These are phyloP conservation scores for Folsomia manolachei DNA, from an alignment of 2,888 invertebrate species.

Conservation along the genomic window DNA sequence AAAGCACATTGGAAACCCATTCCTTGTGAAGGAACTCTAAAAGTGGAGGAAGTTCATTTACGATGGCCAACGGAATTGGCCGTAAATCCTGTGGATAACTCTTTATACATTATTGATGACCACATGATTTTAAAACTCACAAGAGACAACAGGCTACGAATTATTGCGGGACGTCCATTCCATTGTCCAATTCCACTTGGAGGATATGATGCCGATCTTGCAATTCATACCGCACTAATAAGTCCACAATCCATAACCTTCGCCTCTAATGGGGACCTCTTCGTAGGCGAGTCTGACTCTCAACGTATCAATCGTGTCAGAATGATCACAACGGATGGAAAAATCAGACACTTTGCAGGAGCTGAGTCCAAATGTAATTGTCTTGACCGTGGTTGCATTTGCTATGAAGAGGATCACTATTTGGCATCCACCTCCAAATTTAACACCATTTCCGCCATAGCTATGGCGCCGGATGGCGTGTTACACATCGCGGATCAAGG, in stretches of 20 bases:
- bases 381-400: slow-evolving; percentile 83
- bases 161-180: slow-evolving; percentile 87
- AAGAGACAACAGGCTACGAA: slow-evolving; percentile 83
- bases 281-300: slow-evolving; percentile 92
- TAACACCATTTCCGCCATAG: slow-evolving; percentile 86
- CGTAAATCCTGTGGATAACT: slow-evolving; percentile 90
- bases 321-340: slow-evolving; percentile 88
- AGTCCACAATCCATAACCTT: slow-evolving; percentile 94
- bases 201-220: slow-evolving; percentile 78
- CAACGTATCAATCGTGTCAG: slow-evolving; percentile 88
- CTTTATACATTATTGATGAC: slow-evolving; percentile 92
- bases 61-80: slow-evolving; percentile 95
- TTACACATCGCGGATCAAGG: slow-evolving; percentile 90
- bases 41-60: slow-evolving; percentile 84
- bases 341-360: slow-evolving; percentile 89
- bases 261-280: slow-evolving; percentile 85
- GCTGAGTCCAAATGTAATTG: slow-evolving; percentile 93
- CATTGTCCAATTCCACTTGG: slow-evolving; percentile 83
- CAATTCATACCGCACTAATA: slow-evolving; percentile 81
- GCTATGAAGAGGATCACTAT: slow-evolving; percentile 87
- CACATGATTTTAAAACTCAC: slow-evolving; percentile 92
- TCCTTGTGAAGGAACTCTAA: slow-evolving; percentile 84
- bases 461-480: slow-evolving; percentile 89
- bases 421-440: slow-evolving; percentile 90
- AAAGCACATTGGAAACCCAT: slow-evolving; percentile 91